Evolutionary conservation across 1,140 invertebrate species (phyloP), one percentile per base, ranked within the genome.

Genomic region (Temnothorax curvispinosus): DNA sequence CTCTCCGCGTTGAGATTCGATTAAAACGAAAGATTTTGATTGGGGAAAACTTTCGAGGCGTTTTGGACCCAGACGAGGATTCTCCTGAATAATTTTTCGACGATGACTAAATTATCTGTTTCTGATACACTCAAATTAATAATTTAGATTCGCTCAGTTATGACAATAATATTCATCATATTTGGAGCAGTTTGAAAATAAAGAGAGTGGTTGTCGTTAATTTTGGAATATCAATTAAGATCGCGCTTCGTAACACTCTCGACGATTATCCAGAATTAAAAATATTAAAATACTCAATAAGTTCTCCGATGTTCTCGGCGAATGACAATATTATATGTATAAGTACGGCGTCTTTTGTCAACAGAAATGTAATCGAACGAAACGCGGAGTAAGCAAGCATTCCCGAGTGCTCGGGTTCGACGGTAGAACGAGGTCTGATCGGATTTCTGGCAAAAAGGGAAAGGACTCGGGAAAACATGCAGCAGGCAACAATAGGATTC

Each of bases 1-100:
- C 89, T 80, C 80, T 62, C 52, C 47, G 86, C n/a, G 72, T 52
- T 64, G 38, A 81, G 75, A 93, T 92, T 93, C 92, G 91, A 93
- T 93, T 93, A 92, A 93, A 93, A 89, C 88, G 78, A 71, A 3
- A 41, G 21, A 54, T 27, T 58, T 69, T 54, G 64, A 81, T 81
- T 27, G 13, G 21, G 21, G n/a, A 21, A 35, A 41, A 60, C 44
- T 80, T 11, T 21, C 13, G 38, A 41, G 15, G 9, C 35, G 77
- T 35, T 77, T 44, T 77, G 47, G 60, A 65, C 13, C 32, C 11
- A 8, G 11, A 9, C 52, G n/a, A 27, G 35, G 27, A 81, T 74
- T 35, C 44, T 80, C 18, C 65, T 15, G 58, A n/a, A 11, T n/a
- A 69, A 80, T 78, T 67, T 65, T 47, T 32, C 44, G 60, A 6